Percentiles rank a stretch among this genome's conserved stretches.
Conservation (phyloP, 2,888 invertebrate genomes). For the Ectobius pallidus region DNA sequence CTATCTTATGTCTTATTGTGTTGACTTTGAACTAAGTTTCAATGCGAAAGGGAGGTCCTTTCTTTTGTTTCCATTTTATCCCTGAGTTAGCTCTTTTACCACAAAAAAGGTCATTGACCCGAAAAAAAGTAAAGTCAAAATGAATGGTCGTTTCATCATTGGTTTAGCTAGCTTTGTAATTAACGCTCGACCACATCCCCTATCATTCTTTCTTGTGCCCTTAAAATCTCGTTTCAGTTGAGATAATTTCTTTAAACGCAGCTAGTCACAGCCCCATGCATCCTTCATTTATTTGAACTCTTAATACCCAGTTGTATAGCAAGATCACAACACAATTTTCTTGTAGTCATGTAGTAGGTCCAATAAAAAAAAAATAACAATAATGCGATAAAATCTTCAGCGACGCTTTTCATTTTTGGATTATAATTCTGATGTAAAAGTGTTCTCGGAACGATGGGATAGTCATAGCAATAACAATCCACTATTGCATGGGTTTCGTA, state of each 20-base stretch:
- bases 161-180: conserved; percentile 31
- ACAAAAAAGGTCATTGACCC: conserved; percentile 35
- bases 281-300: not conserved
- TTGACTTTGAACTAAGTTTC: conserved; percentile 36
- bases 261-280: not conserved
- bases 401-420: not conserved
- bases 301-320: not conserved
- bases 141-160: conserved; percentile 30
- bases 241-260: not conserved
- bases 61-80: conserved; percentile 37
- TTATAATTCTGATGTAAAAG: not conserved
- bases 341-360: not conserved
- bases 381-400: not conserved
- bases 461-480: no score
- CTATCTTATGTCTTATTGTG: conserved; percentile 29
- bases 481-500: no score
- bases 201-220: not conserved
- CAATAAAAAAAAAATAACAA: not conserved
- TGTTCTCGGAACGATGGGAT: no score
- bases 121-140: conserved; percentile 17
- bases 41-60: conserved; percentile 3
- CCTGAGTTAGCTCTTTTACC: conserved; percentile 33
- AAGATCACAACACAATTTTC: not conserved
- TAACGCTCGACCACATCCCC: not conserved
- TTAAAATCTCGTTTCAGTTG: not conserved